A percentile compares a stretch with the other conserved stretches of the same genome.
phyloP scores from a whole-genome alignment of 1,140 invertebrate species.

The Pseudachorutes palmiensis region DNA sequence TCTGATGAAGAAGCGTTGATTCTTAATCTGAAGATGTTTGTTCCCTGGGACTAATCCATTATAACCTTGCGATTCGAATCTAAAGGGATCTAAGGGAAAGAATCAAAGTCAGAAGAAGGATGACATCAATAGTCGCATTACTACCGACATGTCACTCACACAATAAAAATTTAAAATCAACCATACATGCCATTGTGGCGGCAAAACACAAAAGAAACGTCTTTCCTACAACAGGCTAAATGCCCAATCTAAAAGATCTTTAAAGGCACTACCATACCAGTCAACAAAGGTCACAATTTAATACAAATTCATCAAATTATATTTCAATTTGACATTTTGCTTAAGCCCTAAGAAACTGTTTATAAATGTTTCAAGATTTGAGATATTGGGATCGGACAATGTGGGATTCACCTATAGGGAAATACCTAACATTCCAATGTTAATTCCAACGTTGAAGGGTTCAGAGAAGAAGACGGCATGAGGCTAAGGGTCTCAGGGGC shows the following conservation, averaged over 20 bases:
- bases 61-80: neutral
- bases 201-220: neutral
- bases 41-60: no score
- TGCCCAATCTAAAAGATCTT: no score
- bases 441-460: neutral
- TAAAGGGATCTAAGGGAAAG: slow-evolving; percentile 17
- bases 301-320: no score
- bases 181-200: no score
- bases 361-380: neutral
- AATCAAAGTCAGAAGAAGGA: slow-evolving; percentile 20
- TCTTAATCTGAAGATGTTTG: no score
- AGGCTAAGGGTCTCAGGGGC: neutral
- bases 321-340: no score
- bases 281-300: no score
- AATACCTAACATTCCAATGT: neutral
- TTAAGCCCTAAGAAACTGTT: neutral
- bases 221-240: neutral
- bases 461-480: neutral
- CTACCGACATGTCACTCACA: slow-evolving; percentile 33
- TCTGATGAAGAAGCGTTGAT: slow-evolving; percentile 15
- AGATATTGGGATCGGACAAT: no score
- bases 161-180: slow-evolving; percentile 23
- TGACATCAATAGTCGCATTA: slow-evolving; percentile 35
- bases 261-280: no score
- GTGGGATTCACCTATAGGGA: no score